These are phyloP conservation scores for Aegithalos caudatus DNA, from an alignment of 2,113 vertebrate species.

Conservation along the genomic window DNA sequence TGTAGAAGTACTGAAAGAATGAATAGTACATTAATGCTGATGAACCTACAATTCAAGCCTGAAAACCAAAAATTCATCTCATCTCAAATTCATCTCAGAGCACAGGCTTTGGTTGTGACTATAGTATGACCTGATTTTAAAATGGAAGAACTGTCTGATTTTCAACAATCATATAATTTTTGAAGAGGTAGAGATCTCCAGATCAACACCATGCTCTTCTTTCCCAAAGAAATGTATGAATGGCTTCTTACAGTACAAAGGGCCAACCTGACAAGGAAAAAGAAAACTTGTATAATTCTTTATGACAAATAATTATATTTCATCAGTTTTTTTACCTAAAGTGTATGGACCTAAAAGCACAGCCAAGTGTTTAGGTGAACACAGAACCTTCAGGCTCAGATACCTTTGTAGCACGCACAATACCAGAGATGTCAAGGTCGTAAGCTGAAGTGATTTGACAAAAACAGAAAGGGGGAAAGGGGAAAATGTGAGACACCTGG, in stretches of 20 bases:
- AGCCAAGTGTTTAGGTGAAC: neutral
- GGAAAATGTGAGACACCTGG: neutral
- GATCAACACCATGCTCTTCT: neutral
- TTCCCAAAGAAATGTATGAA: neutral
- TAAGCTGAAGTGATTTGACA: neutral
- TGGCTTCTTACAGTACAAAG: neutral
- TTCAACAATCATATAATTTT: neutral
- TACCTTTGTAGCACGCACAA: neutral
- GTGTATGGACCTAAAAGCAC: rapidly evolving
- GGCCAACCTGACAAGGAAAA: neutral
- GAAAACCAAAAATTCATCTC: neutral
- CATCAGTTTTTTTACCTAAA: neutral
- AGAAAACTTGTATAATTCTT: neutral
- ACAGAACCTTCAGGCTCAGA: neutral
- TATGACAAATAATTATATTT: neutral
- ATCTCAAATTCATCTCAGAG: neutral
- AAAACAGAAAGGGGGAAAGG: neutral
- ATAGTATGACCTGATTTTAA: neutral
- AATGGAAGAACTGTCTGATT: neutral
- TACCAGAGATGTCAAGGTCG: neutral
- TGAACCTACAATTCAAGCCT: neutral
- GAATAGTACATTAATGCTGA: neutral
- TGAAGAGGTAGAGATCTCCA: neutral
- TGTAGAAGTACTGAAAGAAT: neutral
- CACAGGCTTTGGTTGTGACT: neutral